These are phyloP conservation scores for Gymnoscopelus braueri DNA, from an alignment of 2,797 vertebrate species.

Conservation along the genomic window DNA sequence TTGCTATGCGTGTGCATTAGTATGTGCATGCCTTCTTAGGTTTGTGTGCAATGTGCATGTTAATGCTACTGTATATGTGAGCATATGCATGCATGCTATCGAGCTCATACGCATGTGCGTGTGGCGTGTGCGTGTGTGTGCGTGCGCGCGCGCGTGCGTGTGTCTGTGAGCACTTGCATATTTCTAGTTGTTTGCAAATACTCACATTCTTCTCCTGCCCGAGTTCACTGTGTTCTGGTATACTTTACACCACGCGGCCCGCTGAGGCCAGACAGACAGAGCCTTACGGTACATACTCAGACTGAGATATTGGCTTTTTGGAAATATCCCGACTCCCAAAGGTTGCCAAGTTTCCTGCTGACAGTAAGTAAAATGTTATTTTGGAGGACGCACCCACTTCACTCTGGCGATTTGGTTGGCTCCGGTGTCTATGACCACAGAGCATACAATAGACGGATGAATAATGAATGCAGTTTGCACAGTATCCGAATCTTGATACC, in stretches of 20 bases:
- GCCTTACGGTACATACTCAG: too few species aligned
- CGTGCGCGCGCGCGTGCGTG: too few species aligned
- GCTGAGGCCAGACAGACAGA: not conserved
- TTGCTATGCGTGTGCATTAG: constrained; percentile 29
- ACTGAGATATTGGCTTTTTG: constrained; percentile 36
- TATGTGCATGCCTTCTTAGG: constrained; percentile 56
- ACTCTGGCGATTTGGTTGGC: constrained; percentile 39
- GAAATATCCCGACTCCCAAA: constrained; percentile 43
- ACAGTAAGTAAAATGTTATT: constrained; percentile 45
- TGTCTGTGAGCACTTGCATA: too few species aligned
- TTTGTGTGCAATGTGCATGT: constrained; percentile 13
- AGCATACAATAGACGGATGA: too few species aligned
- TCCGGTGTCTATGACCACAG: constrained; percentile 2
- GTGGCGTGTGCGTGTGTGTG: too few species aligned
- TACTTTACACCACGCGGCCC: constrained; percentile 13
- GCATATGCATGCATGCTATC: too few species aligned
- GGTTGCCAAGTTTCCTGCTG: constrained; percentile 39
- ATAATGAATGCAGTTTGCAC: too few species aligned
- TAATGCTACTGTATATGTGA: constrained; percentile 7
- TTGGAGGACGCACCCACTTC: constrained; percentile 35
- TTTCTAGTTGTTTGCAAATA: too few species aligned
- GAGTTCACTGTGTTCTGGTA: constrained; percentile 18
- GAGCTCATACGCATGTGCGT: too few species aligned
- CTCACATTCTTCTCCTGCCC: not conserved
- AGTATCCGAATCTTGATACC: too few species aligned